Conservation (phyloP, 2,888 invertebrate genomes). For the Protonemura montana region DNA sequence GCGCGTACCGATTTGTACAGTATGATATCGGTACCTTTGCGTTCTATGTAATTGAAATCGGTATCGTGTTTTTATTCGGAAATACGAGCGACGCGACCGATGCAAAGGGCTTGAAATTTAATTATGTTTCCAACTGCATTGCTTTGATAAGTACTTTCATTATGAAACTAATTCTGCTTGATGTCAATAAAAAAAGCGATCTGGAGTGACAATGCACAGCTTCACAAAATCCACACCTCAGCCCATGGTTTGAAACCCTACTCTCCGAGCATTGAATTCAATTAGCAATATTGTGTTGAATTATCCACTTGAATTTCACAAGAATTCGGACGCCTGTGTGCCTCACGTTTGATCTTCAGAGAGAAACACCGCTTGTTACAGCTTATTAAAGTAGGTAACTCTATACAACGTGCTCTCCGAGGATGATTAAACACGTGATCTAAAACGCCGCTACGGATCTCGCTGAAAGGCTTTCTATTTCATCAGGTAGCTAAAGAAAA, state of each 20-base stretch:
- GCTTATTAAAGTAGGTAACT: not conserved
- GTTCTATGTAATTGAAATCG: not conserved
- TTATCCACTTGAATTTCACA: not conserved
- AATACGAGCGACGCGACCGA: not conserved
- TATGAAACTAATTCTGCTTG: not conserved
- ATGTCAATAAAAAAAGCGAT: not conserved
- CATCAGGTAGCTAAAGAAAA: not conserved
- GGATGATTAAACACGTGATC: not conserved
- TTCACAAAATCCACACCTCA: not conserved
- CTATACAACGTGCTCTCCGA: not conserved
- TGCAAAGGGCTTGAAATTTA: not conserved
- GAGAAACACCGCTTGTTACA: not conserved
- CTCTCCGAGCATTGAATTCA: not conserved
- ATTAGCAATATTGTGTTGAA: not conserved
- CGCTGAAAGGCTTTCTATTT: not conserved
- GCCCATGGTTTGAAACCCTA: too few relatives aligned
- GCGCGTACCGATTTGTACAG: not conserved
- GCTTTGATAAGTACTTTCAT: constrained; percentile 7
- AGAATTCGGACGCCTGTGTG: not conserved
- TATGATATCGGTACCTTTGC: not conserved
- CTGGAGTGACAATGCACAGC: not conserved
- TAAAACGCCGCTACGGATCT: not conserved
- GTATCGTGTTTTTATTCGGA: not conserved
- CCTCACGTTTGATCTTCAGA: not conserved
- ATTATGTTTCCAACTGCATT: not conserved